Evolutionary conservation across 2,113 vertebrate genomes (phyloP).

Genomic region (Pagrus major): DNA sequence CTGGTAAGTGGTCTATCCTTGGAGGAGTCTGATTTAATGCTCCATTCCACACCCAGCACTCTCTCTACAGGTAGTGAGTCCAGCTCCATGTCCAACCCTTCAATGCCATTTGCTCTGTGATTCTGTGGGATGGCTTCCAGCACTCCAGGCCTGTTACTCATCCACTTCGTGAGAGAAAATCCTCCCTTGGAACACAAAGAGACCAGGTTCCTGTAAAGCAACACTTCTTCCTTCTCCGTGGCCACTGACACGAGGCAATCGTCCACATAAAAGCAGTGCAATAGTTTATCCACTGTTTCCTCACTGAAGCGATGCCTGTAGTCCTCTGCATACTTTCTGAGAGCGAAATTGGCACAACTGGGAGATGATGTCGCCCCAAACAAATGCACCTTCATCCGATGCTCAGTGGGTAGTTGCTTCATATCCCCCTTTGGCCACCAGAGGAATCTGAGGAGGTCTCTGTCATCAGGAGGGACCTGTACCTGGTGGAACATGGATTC

Average conservation of each 20-base stretch:
- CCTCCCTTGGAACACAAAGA: neutral
- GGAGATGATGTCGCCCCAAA: too few species aligned
- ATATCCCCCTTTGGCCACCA: too few species aligned
- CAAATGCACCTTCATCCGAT: too few species aligned
- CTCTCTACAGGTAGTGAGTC: neutral
- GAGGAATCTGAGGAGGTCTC: too few species aligned
- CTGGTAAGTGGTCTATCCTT: conserved; percentile 4
- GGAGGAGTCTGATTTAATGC: neutral
- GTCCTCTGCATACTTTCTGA: too few species aligned
- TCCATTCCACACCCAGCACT: conserved; percentile 5
- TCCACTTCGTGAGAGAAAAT: neutral
- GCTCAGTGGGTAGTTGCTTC: too few species aligned
- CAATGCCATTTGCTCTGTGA: neutral
- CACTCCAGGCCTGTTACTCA: neutral
- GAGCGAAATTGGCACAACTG: too few species aligned
- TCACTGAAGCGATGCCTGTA: too few species aligned
- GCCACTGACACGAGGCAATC: neutral
- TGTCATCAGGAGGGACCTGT: too few species aligned
- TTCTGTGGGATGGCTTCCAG: conserved; percentile 1
- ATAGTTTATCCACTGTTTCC: neutral
- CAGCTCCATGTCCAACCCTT: neutral
- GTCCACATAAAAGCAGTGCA: neutral
- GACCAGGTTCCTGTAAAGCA: neutral
- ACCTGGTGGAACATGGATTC: too few species aligned
- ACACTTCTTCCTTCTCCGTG: neutral